Conservation (phyloP, 2,888 invertebrate genomes). For the Lamproptera curius region DNA sequence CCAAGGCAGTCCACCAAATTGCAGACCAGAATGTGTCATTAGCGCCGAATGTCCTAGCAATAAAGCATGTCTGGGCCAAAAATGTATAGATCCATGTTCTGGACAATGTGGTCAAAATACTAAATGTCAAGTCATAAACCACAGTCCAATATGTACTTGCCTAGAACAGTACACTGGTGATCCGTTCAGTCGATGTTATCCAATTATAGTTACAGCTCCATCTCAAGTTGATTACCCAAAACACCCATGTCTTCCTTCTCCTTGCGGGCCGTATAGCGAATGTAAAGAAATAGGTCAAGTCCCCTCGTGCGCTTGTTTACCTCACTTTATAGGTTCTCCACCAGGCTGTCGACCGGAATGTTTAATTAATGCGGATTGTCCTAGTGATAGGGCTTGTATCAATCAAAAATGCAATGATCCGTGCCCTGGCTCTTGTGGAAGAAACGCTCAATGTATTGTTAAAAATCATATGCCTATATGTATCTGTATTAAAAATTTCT, state of each 20-base stretch:
- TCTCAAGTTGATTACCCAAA: constrained; percentile 40
- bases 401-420: constrained; percentile 87
- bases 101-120: constrained; percentile 86
- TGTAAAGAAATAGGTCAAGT: constrained; percentile 79
- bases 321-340: constrained; percentile 83
- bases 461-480: constrained; percentile 87
- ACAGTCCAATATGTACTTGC: constrained; percentile 85
- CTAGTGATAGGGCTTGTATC: constrained; percentile 86
- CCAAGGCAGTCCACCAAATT: constrained; percentile 82
- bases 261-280: constrained; percentile 83
- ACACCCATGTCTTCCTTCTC: constrained; percentile 80
- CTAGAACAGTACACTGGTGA: constrained; percentile 79
- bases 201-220: constrained; percentile 36
- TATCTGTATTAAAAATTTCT: constrained; percentile 82
- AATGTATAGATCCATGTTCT: constrained; percentile 85
- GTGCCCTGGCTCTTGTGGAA: constrained; percentile 88
- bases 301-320: constrained; percentile 81
- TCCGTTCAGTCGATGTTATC: constrained; percentile 80
- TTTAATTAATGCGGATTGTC: constrained; percentile 85
- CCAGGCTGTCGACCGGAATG: constrained; percentile 85
- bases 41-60: constrained; percentile 84
- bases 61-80: constrained; percentile 82
- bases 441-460: constrained; percentile 80
- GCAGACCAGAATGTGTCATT: constrained; percentile 84
- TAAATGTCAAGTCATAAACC: constrained; percentile 84